A percentile compares a stretch with the other conserved stretches of the same genome.
Conservation (phyloP, 2,888 invertebrate genomes). For the Dysmachus trigonus region DNA sequence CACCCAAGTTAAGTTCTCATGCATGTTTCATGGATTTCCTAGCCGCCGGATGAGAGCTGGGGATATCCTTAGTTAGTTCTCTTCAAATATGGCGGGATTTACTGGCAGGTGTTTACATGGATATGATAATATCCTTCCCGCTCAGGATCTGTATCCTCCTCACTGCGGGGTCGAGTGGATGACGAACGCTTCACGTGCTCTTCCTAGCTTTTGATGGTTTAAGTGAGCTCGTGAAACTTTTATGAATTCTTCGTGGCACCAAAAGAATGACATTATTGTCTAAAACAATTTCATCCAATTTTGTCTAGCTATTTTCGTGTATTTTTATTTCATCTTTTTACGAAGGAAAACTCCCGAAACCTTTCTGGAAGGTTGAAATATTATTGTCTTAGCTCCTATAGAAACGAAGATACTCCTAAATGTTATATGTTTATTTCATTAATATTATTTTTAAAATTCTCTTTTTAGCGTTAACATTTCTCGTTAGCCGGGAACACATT, state of each 20-base stretch:
- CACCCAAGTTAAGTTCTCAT: conserved; percentile 7
- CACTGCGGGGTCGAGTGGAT: background rate
- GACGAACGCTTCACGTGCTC: background rate
- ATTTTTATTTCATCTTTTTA: background rate
- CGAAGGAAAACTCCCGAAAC: background rate
- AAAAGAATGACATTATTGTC: background rate
- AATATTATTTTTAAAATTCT: no score
- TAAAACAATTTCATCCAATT: background rate
- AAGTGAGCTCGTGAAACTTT: background rate
- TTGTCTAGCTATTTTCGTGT: background rate
- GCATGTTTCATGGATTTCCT: conserved; percentile 16
- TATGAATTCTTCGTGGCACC: background rate
- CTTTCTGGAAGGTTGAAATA: background rate
- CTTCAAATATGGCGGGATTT: conserved; percentile 6
- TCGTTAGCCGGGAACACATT: no score
- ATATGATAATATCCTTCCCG: background rate
- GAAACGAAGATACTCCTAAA: background rate
- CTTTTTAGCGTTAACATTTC: no score
- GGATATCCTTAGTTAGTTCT: background rate
- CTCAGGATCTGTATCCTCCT: background rate
- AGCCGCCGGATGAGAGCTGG: background rate
- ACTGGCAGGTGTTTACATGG: conserved; percentile 8
- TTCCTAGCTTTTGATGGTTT: background rate
- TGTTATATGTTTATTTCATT: no score
- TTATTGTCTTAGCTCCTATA: background rate